A percentile compares a stretch with the other conserved stretches of the same genome.
phyloP scores from a whole-genome alignment of 2,797 vertebrate genomes.

The Argya squamiceps region DNA sequence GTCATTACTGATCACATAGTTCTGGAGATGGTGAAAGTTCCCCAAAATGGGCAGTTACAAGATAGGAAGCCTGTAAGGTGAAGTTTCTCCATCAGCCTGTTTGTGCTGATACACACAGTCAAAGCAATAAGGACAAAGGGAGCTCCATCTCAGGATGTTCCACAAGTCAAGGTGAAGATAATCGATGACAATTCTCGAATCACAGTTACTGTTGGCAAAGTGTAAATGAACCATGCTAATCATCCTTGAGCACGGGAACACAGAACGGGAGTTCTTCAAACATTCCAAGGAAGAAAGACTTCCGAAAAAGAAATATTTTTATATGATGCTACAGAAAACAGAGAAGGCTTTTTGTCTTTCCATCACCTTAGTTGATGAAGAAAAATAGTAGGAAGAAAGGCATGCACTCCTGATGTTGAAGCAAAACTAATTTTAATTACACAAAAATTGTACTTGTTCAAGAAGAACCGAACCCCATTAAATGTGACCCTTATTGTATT shows the following conservation, averaged over 20 bases:
- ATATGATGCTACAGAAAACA: background rate
- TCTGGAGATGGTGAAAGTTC: background rate
- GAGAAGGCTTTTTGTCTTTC: background rate
- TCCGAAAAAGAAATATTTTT: background rate
- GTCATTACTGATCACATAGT: background rate
- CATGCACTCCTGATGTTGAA: background rate
- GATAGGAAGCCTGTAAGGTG: background rate
- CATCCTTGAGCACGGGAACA: background rate
- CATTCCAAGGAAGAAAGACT: constrained; percentile 2
- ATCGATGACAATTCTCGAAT: constrained; percentile 35
- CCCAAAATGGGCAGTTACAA: background rate
- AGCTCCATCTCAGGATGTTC: constrained; percentile 27
- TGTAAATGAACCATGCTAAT: constrained; percentile 35
- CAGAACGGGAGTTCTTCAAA: background rate
- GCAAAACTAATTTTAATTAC: background rate
- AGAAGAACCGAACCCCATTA: constrained; percentile 4
- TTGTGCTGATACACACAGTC: constrained; percentile 7
- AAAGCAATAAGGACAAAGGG: constrained; percentile 19
- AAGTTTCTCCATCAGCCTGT: constrained; percentile 7
- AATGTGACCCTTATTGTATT: constrained; percentile 7
- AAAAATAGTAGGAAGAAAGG: background rate
- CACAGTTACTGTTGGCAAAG: constrained; percentile 52
- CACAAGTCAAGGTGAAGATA: constrained; percentile 28
- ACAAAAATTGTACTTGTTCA: background rate
- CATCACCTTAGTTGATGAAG: background rate